Conservation (phyloP, 2,797 vertebrate species). For the Martes flavigula region DNA sequence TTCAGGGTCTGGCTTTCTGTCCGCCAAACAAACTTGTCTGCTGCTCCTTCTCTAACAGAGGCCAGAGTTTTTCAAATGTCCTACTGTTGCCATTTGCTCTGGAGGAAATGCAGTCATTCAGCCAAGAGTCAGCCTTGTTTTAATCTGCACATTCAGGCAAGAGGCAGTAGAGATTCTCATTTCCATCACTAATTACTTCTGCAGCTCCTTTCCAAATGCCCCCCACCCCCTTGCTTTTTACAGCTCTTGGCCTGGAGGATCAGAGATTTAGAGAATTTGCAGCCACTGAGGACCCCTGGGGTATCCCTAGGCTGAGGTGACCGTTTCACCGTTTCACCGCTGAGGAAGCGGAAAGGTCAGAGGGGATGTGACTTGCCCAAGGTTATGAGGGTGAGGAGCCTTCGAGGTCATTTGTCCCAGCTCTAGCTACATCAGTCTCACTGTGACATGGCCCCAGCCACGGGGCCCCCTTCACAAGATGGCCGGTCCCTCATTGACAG, state of each 20-base stretch:
- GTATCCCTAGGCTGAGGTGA: not conserved
- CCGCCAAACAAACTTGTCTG: not conserved
- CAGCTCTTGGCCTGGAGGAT: not conserved
- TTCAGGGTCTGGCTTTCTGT: not conserved
- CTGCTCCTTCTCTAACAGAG: not conserved
- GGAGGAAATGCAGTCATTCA: constrained; percentile 2
- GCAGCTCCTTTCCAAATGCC: constrained; percentile 3
- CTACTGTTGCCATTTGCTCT: not conserved
- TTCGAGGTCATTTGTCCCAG: not conserved
- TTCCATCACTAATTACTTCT: constrained; percentile 52
- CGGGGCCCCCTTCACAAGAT: not conserved
- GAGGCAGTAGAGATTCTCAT: constrained; percentile 24
- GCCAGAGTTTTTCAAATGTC: not conserved
- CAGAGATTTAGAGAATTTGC: not conserved
- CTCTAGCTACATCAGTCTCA: not conserved
- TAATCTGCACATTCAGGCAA: constrained; percentile 36
- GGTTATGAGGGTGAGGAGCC: not conserved
- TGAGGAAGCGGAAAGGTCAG: not conserved
- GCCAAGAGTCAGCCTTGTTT: constrained; percentile 36
- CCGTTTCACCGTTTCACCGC: not conserved
- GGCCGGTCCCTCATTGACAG: not conserved
- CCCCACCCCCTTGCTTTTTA: not conserved
- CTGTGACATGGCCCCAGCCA: not conserved
- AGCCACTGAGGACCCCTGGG: not conserved
- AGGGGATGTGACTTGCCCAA: not conserved